These are phyloP conservation scores for Glyptemys insculpta DNA, from an alignment of 2,797 vertebrate genomes.

Conservation along the genomic window DNA sequence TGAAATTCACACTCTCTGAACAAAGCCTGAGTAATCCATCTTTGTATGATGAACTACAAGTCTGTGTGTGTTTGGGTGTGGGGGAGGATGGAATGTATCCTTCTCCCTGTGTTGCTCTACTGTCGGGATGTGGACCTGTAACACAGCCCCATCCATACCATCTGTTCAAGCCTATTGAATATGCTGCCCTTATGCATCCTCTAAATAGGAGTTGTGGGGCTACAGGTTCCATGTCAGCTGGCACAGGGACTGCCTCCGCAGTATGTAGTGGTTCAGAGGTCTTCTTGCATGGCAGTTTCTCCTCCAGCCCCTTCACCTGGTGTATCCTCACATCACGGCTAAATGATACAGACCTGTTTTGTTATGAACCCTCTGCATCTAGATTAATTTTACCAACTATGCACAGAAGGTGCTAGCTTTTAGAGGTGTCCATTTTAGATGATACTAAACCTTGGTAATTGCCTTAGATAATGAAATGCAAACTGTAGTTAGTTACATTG, in stretches of 20 bases:
- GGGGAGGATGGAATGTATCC: background rate
- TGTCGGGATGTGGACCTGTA: background rate
- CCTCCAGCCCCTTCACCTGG: background rate
- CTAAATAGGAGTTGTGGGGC: background rate
- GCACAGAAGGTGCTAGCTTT: background rate
- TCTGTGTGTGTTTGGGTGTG: background rate
- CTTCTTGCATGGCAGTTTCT: background rate
- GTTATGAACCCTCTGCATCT: background rate
- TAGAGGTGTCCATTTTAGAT: background rate
- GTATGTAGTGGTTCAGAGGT: background rate
- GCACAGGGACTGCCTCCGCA: background rate
- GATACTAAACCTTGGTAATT: background rate
- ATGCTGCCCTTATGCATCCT: background rate
- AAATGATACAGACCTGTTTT: background rate
- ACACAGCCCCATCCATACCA: background rate
- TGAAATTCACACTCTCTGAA: background rate
- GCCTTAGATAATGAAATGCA: background rate
- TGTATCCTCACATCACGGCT: background rate
- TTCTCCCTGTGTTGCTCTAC: background rate
- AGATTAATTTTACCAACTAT: background rate
- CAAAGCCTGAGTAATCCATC: background rate
- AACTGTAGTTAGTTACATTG: background rate
- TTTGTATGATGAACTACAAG: background rate
- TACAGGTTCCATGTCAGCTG: background rate
- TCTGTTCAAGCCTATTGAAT: background rate